Percentiles rank a stretch among this genome's conserved stretches.
Conservation (phyloP, 2,113 vertebrate genomes). For the Elaphurus davidianus region DNA sequence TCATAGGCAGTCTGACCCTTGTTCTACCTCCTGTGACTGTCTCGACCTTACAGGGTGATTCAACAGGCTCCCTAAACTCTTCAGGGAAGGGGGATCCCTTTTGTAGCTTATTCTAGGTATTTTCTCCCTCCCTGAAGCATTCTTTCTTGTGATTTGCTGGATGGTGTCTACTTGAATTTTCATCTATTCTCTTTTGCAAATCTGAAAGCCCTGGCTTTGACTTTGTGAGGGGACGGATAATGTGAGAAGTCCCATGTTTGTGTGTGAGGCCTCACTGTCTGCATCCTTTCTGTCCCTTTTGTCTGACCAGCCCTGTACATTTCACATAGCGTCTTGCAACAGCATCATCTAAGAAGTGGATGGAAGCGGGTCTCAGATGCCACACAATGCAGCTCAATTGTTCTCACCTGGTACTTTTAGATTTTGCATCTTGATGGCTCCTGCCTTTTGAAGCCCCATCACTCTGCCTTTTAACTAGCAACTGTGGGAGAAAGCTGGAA, state of each 20-base stretch:
- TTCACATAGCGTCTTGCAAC: background rate
- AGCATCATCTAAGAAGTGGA: background rate
- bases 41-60: fast-evolving
- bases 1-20: background rate
- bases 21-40: fast-evolving
- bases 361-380: background rate
- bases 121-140: background rate
- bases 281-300: background rate
- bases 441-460: background rate
- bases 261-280: background rate
- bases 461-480: background rate
- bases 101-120: background rate
- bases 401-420: background rate
- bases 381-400: fast-evolving
- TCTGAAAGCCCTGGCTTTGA: background rate
- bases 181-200: background rate
- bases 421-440: background rate
- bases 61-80: background rate
- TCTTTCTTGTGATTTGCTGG: background rate
- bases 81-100: background rate
- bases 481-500: background rate
- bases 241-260: background rate
- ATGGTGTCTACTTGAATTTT: background rate
- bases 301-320: background rate
- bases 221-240: background rate